Percentiles rank a stretch among this genome's conserved stretches.
Evolutionary conservation across 2,888 invertebrate species (phyloP).

Genomic region (Athalia circularis): DNA sequence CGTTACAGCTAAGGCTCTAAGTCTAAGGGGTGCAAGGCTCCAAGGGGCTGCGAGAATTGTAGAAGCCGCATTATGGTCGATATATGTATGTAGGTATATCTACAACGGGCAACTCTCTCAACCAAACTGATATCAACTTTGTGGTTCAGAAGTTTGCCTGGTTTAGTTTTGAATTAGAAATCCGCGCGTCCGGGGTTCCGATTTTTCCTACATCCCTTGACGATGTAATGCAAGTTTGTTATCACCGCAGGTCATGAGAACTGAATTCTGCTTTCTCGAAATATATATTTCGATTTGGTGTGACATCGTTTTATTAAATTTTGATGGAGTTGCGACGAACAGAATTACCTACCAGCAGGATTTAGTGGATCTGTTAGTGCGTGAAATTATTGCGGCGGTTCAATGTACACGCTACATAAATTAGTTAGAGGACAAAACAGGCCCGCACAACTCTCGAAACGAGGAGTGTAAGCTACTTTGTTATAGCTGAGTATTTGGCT

Average conservation of each 20-base stretch:
- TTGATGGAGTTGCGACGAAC: too few relatives aligned
- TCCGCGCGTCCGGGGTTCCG: not conserved
- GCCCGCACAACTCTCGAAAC: conserved; percentile 11
- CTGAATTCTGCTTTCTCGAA: too few relatives aligned
- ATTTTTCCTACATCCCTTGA: not conserved
- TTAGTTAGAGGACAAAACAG: conserved; percentile 21
- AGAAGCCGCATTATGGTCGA: conserved; percentile 48
- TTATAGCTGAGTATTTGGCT: conserved; percentile 54
- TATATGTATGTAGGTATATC: conserved; percentile 37
- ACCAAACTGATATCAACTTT: conserved; percentile 38
- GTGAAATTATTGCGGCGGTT: conserved; percentile 17
- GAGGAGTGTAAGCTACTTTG: conserved; percentile 50
- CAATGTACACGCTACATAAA: conserved; percentile 25
- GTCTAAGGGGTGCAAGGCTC: conserved; percentile 31
- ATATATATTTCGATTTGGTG: too few relatives aligned
- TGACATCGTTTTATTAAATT: not conserved
- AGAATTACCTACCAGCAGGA: too few relatives aligned
- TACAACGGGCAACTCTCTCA: conserved; percentile 52
- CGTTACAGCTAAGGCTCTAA: conserved; percentile 42
- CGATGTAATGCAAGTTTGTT: not conserved
- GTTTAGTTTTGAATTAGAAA: conserved; percentile 30
- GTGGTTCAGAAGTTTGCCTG: conserved; percentile 47
- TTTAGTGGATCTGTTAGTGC: not conserved
- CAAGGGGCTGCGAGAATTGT: conserved; percentile 27
- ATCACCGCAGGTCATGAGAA: not conserved